Evolutionary conservation across 2,888 invertebrate species (phyloP).

Genomic region (Chrysodeixis includens): DNA sequence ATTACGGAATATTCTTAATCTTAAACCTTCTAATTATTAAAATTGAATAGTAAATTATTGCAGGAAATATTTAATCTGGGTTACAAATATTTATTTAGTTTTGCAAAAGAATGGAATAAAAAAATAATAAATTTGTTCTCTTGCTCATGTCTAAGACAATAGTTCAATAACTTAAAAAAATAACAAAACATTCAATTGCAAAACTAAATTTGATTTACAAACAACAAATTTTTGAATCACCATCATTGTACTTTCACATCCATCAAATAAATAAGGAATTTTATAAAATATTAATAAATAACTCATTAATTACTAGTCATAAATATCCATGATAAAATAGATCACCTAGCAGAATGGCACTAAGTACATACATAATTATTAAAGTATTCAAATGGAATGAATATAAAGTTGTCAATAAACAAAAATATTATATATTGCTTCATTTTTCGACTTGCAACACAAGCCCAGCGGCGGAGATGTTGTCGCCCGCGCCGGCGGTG

Average conservation of each 20-base stretch:
- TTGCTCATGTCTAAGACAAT: slow-evolving; percentile 18
- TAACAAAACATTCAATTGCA: slow-evolving; percentile 24
- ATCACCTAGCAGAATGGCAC: slow-evolving; percentile 57
- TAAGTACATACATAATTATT: slow-evolving; percentile 27
- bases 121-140: slow-evolving; percentile 33
- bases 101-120: slow-evolving; percentile 28
- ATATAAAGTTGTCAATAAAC: slow-evolving; percentile 41
- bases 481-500: slow-evolving; percentile 96
- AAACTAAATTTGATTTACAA: slow-evolving; percentile 25
- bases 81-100: slow-evolving; percentile 30
- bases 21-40: slow-evolving; percentile 7
- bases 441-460: slow-evolving; percentile 90
- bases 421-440: slow-evolving; percentile 45
- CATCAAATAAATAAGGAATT: slow-evolving; percentile 37
- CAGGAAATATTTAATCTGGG: slow-evolving; percentile 28
- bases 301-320: slow-evolving; percentile 41
- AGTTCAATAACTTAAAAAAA: slow-evolving; percentile 8
- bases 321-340: slow-evolving; percentile 32
- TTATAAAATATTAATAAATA: slow-evolving; percentile 41
- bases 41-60: slow-evolving; percentile 15
- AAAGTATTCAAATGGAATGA: slow-evolving; percentile 52
- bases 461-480: slow-evolving; percentile 96
- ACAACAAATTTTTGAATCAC: slow-evolving; percentile 8
- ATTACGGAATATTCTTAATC: slow-evolving; percentile 23
- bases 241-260: slow-evolving; percentile 49